Evolutionary conservation across 2,888 invertebrate species (phyloP).

Genomic region (Cylloceria caligata): DNA sequence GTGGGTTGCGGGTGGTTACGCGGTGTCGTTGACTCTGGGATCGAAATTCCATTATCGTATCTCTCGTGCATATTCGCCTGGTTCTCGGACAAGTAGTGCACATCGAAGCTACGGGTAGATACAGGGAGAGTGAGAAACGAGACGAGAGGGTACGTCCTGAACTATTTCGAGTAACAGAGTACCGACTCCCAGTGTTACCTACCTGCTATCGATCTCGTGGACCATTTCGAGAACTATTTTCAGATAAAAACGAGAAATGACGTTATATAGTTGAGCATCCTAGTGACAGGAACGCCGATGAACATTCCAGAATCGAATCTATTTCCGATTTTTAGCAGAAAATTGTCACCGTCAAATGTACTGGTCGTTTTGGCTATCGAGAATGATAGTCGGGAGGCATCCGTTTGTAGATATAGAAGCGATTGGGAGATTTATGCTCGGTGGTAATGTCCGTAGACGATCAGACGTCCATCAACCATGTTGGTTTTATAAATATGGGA

Average conservation of each 20-base stretch:
- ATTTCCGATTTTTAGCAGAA: constrained; percentile 7
- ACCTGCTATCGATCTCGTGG: constrained; percentile 54
- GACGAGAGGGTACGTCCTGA: constrained; percentile 26
- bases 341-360: not conserved
- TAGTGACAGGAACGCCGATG: not conserved
- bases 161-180: constrained; percentile 54
- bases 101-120: constrained; percentile 13
- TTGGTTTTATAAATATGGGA: not conserved
- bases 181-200: constrained; percentile 38
- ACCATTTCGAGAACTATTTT: constrained; percentile 58
- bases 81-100: not conserved
- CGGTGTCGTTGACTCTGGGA: constrained; percentile 59
- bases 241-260: constrained; percentile 2
- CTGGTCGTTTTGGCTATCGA: not conserved
- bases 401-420: not conserved
- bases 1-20: constrained; percentile 6
- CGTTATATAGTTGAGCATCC: not conserved
- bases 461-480: constrained; percentile 17
- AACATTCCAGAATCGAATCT: not conserved
- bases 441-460: constrained; percentile 17
- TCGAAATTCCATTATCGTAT: constrained; percentile 66
- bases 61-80: constrained; percentile 33
- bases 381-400: not conserved
- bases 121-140: constrained; percentile 8
- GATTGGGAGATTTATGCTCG: not conserved